Conservation (phyloP, 2,888 invertebrate genomes). For the Lycophotia porphyrea region DNA sequence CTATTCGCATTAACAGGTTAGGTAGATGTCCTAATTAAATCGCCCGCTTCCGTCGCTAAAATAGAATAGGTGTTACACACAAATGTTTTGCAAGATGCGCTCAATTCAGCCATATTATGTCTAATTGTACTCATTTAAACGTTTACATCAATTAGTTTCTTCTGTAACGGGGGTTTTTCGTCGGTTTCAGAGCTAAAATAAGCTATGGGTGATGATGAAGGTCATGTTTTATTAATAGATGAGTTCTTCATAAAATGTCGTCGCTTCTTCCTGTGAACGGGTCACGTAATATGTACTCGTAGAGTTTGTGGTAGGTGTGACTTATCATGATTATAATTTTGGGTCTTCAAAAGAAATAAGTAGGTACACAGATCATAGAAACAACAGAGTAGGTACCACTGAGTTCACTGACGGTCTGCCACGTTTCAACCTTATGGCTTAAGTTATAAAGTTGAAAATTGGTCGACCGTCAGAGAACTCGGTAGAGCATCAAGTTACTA, state of each 20-base stretch:
- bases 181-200: conserved; percentile 29
- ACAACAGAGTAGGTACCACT: no score
- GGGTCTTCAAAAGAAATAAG: not conserved
- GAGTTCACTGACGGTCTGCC: no score
- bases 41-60: conserved; percentile 61
- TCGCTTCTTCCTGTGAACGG: not conserved
- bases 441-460: no score
- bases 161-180: conserved; percentile 45
- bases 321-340: not conserved
- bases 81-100: conserved; percentile 61
- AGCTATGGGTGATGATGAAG: conserved; percentile 2
- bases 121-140: conserved; percentile 75
- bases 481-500: no score
- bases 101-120: conserved; percentile 68
- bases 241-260: conserved; percentile 21
- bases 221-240: conserved; percentile 18
- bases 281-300: not conserved
- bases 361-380: no score
- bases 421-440: no score
- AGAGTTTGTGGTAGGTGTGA: not conserved
- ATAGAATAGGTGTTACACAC: conserved; percentile 63
- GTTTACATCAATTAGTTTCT: conserved; percentile 68
- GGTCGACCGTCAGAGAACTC: no score
- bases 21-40: conserved; percentile 61
- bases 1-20: conserved; percentile 57